A percentile compares a stretch with the other conserved stretches of the same genome.
These are phyloP conservation scores for Branchinecta lynchi DNA, from an alignment of 1,140 invertebrate species.

Conservation along the genomic window DNA sequence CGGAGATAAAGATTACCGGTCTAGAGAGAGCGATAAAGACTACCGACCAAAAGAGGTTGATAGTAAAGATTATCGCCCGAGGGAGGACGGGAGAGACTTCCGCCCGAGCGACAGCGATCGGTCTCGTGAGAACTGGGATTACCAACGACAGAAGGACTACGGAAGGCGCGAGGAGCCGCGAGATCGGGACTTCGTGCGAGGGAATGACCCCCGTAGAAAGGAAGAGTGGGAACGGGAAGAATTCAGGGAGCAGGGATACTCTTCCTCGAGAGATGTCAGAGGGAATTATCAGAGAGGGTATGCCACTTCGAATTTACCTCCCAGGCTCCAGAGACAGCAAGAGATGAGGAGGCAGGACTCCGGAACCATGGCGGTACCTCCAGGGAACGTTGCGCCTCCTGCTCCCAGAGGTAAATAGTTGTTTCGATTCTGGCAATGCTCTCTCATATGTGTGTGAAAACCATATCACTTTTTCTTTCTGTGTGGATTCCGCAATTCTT, in stretches of 20 bases:
- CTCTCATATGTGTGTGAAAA: too few species aligned
- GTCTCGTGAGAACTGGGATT: slow-evolving; percentile 8
- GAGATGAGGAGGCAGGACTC: slow-evolving; percentile 15
- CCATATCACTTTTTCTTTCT: too few species aligned
- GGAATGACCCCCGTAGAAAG: too few species aligned
- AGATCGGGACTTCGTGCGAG: too few species aligned
- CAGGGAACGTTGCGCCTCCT: not conserved
- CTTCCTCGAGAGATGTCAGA: too few species aligned
- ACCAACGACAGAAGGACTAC: too few species aligned
- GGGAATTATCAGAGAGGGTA: too few species aligned
- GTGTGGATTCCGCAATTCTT: too few species aligned
- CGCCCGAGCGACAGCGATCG: not conserved
- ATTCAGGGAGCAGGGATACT: too few species aligned
- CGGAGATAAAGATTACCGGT: slow-evolving; percentile 19
- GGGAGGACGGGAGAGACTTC: slow-evolving; percentile 17
- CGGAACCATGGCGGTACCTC: not conserved
- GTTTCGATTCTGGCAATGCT: too few species aligned
- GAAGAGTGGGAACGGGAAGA: too few species aligned
- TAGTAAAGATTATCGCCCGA: slow-evolving; percentile 22
- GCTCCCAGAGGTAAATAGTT: slow-evolving; percentile 13
- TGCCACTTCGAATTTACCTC: not conserved
- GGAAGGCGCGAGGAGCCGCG: too few species aligned
- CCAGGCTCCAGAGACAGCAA: slow-evolving; percentile 22
- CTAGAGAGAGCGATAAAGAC: slow-evolving; percentile 23
- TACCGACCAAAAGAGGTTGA: slow-evolving; percentile 21